Conservation (phyloP, 2,797 vertebrate species). For the Cyclura pinguis region DNA sequence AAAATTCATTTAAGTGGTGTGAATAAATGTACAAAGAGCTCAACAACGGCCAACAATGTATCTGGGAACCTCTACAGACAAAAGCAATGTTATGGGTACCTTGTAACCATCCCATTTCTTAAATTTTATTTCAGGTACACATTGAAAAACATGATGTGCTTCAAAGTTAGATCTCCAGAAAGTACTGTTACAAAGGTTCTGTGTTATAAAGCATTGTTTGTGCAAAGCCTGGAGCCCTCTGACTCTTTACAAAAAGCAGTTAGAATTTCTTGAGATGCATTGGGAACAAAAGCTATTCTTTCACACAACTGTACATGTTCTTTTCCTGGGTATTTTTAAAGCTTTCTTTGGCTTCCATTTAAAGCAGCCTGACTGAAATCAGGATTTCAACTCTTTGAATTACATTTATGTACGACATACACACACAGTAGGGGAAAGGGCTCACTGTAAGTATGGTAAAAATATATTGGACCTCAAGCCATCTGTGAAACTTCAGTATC, state of each 20-base stretch:
- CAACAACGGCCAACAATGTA: not conserved
- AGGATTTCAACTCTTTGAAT: slow-evolving; percentile 3
- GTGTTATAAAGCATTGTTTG: not conserved
- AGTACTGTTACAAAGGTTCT: not conserved
- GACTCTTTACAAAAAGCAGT: not conserved
- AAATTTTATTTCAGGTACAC: not conserved
- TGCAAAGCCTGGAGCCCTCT: not conserved
- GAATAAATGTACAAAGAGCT: not conserved
- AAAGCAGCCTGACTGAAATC: not conserved
- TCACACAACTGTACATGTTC: not conserved
- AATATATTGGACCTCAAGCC: not conserved
- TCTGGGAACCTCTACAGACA: not conserved
- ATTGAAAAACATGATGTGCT: not conserved
- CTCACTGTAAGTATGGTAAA: not conserved
- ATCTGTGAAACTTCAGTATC: not conserved
- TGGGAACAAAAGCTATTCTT: not conserved
- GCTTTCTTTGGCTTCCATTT: not conserved
- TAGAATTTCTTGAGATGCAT: not conserved
- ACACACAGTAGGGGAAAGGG: not conserved
- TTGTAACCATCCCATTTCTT: not conserved
- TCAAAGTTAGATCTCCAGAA: not conserved
- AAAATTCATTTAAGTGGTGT: not conserved
- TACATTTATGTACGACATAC: not conserved
- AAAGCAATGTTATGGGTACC: not conserved
- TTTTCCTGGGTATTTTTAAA: not conserved